Evolutionary conservation across 2,797 vertebrate species (phyloP).

Genomic region (Anguilla megastoma): DNA sequence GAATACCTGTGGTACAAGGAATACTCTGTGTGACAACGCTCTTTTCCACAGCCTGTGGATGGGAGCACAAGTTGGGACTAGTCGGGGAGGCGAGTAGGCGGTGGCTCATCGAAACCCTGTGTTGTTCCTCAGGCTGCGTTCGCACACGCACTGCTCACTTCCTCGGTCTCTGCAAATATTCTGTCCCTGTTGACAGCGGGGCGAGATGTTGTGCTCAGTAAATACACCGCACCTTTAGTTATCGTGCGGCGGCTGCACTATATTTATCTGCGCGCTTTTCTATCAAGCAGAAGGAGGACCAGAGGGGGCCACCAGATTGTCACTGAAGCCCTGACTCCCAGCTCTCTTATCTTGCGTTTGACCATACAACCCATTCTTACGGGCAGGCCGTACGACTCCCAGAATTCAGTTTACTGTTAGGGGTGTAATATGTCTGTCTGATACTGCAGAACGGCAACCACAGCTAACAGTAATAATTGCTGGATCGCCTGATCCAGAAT

Average conservation of each 20-base stretch:
- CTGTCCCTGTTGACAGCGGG: conserved; percentile 16
- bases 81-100: background rate
- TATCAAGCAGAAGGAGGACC: background rate
- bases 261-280: conserved; percentile 18
- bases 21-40: conserved; percentile 12
- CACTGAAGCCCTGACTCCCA: background rate
- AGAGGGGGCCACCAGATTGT: background rate
- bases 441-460: background rate
- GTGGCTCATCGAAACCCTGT: background rate
- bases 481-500: background rate
- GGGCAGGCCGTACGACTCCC: background rate
- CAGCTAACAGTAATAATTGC: background rate
- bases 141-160: conserved; percentile 1
- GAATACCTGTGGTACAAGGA: conserved; percentile 11
- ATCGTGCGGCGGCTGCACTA: conserved; percentile 45
- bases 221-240: conserved; percentile 48
- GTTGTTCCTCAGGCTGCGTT: conserved; percentile 11
- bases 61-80: background rate
- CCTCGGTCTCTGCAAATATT: conserved; percentile 10
- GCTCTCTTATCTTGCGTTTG: background rate
- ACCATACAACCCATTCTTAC: background rate
- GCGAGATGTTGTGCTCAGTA: conserved; percentile 42
- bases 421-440: background rate
- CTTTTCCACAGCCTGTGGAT: background rate
- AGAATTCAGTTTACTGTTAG: background rate